Evolutionary conservation across 2,797 vertebrate species (phyloP), one percentile per base, ranked within the genome.

Genomic region (Hemitrygon akajei): DNA sequence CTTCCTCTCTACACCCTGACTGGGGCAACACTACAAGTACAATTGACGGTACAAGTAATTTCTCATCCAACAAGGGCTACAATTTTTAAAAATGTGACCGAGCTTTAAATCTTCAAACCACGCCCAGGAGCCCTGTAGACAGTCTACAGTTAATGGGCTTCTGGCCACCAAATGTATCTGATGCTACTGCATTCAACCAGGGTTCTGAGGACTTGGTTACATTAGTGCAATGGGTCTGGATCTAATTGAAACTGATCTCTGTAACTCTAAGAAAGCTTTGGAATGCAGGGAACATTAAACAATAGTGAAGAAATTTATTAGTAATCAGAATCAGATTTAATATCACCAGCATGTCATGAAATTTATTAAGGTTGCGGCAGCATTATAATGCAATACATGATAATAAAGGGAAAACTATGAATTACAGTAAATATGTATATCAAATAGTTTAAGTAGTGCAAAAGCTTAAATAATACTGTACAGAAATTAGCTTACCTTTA

Each of bases 401-500:
- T 1, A 47, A 47, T 47, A 47, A 47, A 47, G 3, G 47, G 47
- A 47, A 47, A 47, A 47, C 47, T 47, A 3, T 47, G 47, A 47
- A 47, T 47, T 1, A 47, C 47, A 47, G 47, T 47, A 47, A 47
- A 47, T 47, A 47, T 47, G 47, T 47, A 1, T 47, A 47, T 47
- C 47, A 47, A 47, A 47, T 47, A 47, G 47, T 47, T 47, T 47
- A 47, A 47, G 47, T 47, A 47, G 47, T 47, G 47, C 47, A 47
- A 47, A 47, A 47, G 4, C 47, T 2, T 47, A 47, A 47, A 47
- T 47, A 1, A 37, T 2, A n/a, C 40, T 66, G 86, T 20, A 89
- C 58, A 18, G 6, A 16, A 89, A n/a, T 93, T 89, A 58, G 73
- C 96, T 97, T 94, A 99, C 98, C 98, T 98, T 98, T 98, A 81